Conservation (phyloP, 1,140 invertebrate species). For the Brachionus manjavacas region DNA sequence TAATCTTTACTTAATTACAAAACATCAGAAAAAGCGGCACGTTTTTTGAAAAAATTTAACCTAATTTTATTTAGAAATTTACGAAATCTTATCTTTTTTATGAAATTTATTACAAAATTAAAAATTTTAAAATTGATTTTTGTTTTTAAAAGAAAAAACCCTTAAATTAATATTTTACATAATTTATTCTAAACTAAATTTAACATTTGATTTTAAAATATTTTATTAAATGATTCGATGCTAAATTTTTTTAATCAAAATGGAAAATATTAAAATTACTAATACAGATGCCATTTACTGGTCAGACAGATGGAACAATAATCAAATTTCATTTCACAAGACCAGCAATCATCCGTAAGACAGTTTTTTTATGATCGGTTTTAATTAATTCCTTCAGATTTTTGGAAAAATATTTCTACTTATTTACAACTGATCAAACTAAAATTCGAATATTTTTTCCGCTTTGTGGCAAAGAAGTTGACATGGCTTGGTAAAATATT, state of each 20-base stretch:
- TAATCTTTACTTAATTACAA: background rate
- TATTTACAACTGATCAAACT: background rate
- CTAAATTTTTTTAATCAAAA: background rate
- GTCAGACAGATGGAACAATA: background rate
- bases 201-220: background rate
- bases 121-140: too few species aligned
- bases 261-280: background rate
- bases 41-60: too few species aligned
- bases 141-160: too few species aligned
- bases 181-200: background rate
- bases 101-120: too few species aligned
- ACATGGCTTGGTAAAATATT: conserved; percentile 36
- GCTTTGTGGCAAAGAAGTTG: conserved; percentile 33
- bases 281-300: background rate
- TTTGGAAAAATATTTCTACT: conserved; percentile 9
- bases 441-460: conserved; percentile 33
- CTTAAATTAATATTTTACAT: background rate
- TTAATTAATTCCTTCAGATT: background rate
- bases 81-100: too few species aligned
- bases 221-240: too few species aligned
- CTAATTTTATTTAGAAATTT: too few species aligned
- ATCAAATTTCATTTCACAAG: conserved; percentile 13
- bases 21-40: too few species aligned
- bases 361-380: background rate
- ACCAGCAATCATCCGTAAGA: background rate